Evolutionary conservation across 64 coral and sea anemone species (phyloP), one percentile per base, ranked within the genome.

Genomic region (Cladopsammia gracilis): DNA sequence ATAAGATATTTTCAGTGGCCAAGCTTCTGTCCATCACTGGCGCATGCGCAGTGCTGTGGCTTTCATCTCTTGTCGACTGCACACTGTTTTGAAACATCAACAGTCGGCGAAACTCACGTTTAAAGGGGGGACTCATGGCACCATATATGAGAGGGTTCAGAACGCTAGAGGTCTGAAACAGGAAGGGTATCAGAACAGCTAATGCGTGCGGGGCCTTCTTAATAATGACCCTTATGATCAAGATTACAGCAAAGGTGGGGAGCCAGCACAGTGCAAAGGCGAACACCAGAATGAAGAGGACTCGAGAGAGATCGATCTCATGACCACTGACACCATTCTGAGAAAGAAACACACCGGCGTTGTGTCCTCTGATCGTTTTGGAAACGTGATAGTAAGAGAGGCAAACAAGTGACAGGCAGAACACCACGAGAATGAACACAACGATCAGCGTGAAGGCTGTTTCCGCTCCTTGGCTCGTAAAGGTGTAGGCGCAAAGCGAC

Each of bases 81-180:
- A 16, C 25, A 34, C 9, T 18, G 10, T 10, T 20, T 19, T 46
- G 58, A 7, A 66, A 48, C 61, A 16, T 66, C 10, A 66, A 8
- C 60, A 84, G 45, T 0, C 61, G 58, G 26, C 80, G 80, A 51
- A 84, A 84, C 61, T 65, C 61, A 1, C 80, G 80, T 66, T 46
- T 23, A 43, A 84, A 84, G 19, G 80, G 80, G 2, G 80, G 80
- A 67, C 80, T 84, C 61, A 84, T 67, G 14, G 60, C 80, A 10
- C 80, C 80, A 68, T 84, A 84, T 65, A 84, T 48, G 18, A 84
- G 4, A 19, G 80, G 80, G 44, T 84, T 84, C 44, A 84, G 8
- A 84, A 67, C 80, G 34, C 80, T 84, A 5, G 80, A 65, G 7
- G 62, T 84, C 46, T 84, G 80, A 3, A 84, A 22, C 42, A 84